Percentiles rank a stretch among this genome's conserved stretches.
Evolutionary conservation across 1,140 invertebrate species (phyloP).

Genomic region (Rhagoletis pomonella): DNA sequence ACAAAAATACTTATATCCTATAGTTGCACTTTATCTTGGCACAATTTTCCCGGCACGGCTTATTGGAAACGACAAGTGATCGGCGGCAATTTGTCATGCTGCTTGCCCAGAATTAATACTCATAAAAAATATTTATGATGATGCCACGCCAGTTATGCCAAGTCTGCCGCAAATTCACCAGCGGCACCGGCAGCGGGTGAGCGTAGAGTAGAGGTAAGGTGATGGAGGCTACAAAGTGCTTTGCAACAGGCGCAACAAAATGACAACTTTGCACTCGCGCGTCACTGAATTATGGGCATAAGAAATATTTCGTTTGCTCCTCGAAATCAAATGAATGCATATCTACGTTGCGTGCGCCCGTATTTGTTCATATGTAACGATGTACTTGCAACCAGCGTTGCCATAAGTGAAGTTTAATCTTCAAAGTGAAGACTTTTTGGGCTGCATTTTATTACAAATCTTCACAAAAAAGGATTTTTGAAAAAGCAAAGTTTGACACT

Average conservation of each 20-base stretch:
- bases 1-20: neutral
- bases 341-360: neutral
- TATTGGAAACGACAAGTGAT: conserved; percentile 19
- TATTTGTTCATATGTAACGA: neutral
- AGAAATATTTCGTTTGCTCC: neutral
- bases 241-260: neutral
- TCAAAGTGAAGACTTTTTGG: too few relatives aligned
- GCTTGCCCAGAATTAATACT: conserved; percentile 21
- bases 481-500: too few relatives aligned
- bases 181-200: neutral
- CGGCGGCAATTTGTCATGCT: conserved; percentile 36
- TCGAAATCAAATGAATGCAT: neutral
- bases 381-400: neutral
- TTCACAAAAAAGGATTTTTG: too few relatives aligned
- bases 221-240: neutral
- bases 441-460: too few relatives aligned
- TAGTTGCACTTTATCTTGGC: neutral
- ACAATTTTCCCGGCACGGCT: neutral
- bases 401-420: too few relatives aligned
- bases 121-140: conserved; percentile 51
- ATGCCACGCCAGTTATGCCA: conserved; percentile 33
- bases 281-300: conserved; percentile 42
- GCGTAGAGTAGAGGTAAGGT: neutral
- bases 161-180: neutral
- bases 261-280: conserved; percentile 41